Evolutionary conservation across 1,140 invertebrate species (phyloP).

Genomic region (Hypsibius dujardini): DNA sequence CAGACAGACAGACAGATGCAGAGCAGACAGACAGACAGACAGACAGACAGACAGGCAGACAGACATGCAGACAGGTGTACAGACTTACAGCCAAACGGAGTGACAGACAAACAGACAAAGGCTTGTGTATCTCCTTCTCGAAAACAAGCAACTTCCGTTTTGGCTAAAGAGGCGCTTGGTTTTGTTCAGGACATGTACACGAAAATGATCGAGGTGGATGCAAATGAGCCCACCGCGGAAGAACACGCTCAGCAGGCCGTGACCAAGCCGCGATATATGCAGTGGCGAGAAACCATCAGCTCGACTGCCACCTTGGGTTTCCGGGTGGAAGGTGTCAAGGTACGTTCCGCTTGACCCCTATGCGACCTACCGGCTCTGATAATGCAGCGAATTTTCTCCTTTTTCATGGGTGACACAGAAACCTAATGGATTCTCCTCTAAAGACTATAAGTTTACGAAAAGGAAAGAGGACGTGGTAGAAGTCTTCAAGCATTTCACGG

Average conservation of each 20-base stretch:
- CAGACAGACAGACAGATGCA: too few relatives aligned
- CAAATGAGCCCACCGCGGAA: constrained; percentile 67
- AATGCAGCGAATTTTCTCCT: constrained; percentile 23
- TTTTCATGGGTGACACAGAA: constrained; percentile 40
- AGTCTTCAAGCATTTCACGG: constrained; percentile 62
- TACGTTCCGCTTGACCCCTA: constrained; percentile 27
- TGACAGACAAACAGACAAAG: background rate
- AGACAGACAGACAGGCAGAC: too few relatives aligned
- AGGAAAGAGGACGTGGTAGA: constrained; percentile 60
- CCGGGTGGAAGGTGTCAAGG: constrained; percentile 82
- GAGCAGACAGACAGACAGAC: too few relatives aligned
- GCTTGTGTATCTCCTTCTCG: background rate
- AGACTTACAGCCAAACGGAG: too few relatives aligned
- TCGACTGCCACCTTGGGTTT: constrained; percentile 86
- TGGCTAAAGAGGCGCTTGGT: background rate
- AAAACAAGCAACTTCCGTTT: background rate
- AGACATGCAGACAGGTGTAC: too few relatives aligned
- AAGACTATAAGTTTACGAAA: constrained; percentile 91
- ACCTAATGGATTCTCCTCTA: constrained; percentile 64
- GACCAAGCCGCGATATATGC: constrained; percentile 88
- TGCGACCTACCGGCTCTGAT: background rate
- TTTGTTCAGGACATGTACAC: constrained; percentile 71
- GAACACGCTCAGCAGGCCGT: constrained; percentile 71
- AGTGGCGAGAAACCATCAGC: constrained; percentile 90
- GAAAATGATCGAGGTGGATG: constrained; percentile 90